Percentiles rank a stretch among this genome's conserved stretches.
Conservation (phyloP, 2,113 vertebrate genomes). For the Myrmophylax atrothorax region DNA sequence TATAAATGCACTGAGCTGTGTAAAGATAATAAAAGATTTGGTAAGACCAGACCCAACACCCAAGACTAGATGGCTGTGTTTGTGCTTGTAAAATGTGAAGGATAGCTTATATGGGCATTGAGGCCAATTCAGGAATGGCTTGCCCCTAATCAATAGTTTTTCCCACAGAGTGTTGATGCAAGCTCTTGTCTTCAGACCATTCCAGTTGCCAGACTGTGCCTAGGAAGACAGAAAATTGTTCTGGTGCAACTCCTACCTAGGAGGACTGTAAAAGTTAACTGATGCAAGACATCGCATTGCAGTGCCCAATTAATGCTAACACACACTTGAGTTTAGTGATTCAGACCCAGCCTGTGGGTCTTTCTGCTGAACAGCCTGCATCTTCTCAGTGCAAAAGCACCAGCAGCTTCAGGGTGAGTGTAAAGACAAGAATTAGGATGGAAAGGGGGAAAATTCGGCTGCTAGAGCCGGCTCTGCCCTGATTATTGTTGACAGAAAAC, state of each 20-base stretch:
- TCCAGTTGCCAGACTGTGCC: not conserved
- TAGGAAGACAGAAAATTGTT: not conserved
- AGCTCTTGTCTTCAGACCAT: not conserved
- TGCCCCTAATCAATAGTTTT: not conserved
- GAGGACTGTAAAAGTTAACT: not conserved
- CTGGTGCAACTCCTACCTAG: not conserved
- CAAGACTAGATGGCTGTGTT: not conserved
- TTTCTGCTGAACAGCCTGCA: not conserved
- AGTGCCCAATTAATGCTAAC: not conserved
- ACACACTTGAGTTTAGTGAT: rapidly evolving
- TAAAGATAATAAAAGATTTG: not conserved
- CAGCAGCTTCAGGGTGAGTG: not conserved
- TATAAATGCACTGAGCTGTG: not conserved
- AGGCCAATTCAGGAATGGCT: not conserved
- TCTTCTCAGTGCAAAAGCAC: not conserved
- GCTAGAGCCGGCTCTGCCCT: not conserved
- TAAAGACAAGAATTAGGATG: not conserved
- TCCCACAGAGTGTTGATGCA: not conserved
- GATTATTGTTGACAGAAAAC: not conserved
- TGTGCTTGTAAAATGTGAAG: not conserved
- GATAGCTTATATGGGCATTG: not conserved
- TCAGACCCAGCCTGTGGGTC: not conserved
- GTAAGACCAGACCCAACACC: not conserved
- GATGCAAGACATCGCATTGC: not conserved
- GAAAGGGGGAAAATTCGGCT: not conserved